phyloP scores from a whole-genome alignment of 2,888 invertebrate species.

The Hedychridium roseum region DNA sequence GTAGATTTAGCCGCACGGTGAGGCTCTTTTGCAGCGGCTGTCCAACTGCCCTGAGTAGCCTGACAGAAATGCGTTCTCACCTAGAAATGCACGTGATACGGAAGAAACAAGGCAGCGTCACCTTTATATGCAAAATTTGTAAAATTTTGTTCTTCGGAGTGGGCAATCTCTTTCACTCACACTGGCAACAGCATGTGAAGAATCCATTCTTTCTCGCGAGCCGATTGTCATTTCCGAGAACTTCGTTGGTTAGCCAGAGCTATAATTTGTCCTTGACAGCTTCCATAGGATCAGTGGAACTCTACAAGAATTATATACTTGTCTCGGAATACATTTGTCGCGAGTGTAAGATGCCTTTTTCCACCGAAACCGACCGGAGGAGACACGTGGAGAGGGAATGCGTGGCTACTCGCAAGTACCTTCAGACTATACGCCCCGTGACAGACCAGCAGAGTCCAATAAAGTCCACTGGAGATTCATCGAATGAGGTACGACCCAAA shows the following conservation, averaged over 20 bases:
- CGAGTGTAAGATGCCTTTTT: slow-evolving; percentile 40
- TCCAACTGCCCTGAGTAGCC: slow-evolving; percentile 31
- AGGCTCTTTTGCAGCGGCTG: slow-evolving; percentile 51
- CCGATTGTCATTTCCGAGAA: slow-evolving; percentile 47
- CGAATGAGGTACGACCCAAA: too few species aligned
- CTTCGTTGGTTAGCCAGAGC: too few species aligned
- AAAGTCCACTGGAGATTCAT: too few species aligned
- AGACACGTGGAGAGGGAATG: slow-evolving; percentile 15
- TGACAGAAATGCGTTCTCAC: slow-evolving; percentile 47
- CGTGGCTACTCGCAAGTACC: too few species aligned
- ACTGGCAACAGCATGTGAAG: slow-evolving; percentile 51
- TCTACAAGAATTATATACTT: slow-evolving; percentile 45
- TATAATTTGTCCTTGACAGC: too few species aligned
- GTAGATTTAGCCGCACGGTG: slow-evolving; percentile 32
- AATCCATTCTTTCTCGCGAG: slow-evolving; percentile 47
- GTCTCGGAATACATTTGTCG: slow-evolving; percentile 53
- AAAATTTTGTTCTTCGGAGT: slow-evolving; percentile 52
- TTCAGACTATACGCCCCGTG: too few species aligned
- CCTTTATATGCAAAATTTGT: slow-evolving; percentile 54
- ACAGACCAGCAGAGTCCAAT: too few species aligned
- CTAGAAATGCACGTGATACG: slow-evolving; percentile 39
- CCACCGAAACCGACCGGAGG: slow-evolving; percentile 29
- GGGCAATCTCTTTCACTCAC: slow-evolving; percentile 47
- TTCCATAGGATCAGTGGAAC: too few species aligned
- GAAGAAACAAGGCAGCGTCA: slow-evolving; percentile 35